These are phyloP conservation scores for Lepas anatifera DNA, from an alignment of 2,888 invertebrate genomes.

Conservation along the genomic window DNA sequence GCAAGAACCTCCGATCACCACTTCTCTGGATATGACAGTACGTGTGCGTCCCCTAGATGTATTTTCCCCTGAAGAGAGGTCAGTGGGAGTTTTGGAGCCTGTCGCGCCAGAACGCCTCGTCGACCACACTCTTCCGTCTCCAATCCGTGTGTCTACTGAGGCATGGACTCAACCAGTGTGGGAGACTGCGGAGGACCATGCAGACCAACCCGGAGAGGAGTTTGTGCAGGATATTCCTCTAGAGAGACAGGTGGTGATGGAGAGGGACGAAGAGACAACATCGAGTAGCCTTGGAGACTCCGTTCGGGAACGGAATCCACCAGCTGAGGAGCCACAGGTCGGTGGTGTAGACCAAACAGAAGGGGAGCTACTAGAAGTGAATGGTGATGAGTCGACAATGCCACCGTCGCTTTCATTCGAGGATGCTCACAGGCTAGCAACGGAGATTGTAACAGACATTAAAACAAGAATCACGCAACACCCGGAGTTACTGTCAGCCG, in stretches of 20 bases:
- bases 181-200: background rate
- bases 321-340: too few species aligned
- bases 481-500: slow-evolving; percentile 17
- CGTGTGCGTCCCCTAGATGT: background rate
- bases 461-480: slow-evolving; percentile 16
- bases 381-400: background rate
- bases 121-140: background rate
- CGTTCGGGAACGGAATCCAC: too few species aligned
- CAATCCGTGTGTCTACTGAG: background rate
- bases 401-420: background rate
- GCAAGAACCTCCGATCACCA: too few species aligned
- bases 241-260: background rate
- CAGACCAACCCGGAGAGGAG: background rate
- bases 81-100: too few species aligned
- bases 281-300: background rate
- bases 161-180: background rate
- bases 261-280: background rate
- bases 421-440: slow-evolving; percentile 19
- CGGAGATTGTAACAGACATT: slow-evolving; percentile 18
- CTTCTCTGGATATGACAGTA: slow-evolving; percentile 15
- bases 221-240: background rate
- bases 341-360: too few species aligned
- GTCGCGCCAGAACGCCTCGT: too few species aligned
- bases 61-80: background rate
- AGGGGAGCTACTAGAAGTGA: slow-evolving; percentile 17